A percentile compares a stretch with the other conserved stretches of the same genome.
Conservation (phyloP, 2,888 invertebrate genomes). For the Euspilapteryx auroguttella region DNA sequence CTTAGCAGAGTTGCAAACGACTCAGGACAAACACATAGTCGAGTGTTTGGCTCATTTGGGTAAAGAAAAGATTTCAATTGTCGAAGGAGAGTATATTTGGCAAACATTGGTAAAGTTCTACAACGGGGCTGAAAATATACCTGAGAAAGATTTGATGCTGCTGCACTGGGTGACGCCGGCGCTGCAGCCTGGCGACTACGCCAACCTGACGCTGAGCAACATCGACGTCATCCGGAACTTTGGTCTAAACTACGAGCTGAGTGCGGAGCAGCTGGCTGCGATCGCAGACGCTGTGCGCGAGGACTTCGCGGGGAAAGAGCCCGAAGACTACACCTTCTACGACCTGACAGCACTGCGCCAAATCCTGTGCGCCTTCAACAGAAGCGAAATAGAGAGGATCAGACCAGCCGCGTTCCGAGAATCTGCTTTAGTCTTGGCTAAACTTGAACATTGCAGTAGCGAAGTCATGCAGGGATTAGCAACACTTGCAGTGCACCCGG, state of each 20-base stretch:
- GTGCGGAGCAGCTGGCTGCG: constrained; percentile 31
- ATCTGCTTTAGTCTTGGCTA: constrained; percentile 40
- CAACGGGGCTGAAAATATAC: constrained; percentile 30
- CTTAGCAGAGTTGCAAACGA: constrained; percentile 17
- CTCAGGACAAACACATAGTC: constrained; percentile 24
- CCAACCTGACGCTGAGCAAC: constrained; percentile 48
- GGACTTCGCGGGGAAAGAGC: constrained; percentile 54
- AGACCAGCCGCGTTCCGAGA: constrained; percentile 55
- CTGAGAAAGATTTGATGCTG: constrained; percentile 30
- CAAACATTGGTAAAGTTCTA: constrained; percentile 21
- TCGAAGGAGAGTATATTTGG: constrained; percentile 37
- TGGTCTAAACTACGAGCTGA: constrained; percentile 46
- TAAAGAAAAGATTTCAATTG: constrained; percentile 17
- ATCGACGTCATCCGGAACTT: constrained; percentile 59
- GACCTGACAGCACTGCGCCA: constrained; percentile 55
- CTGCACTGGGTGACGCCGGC: constrained; percentile 51
- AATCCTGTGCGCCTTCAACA: constrained; percentile 60
- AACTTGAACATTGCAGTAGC: constrained; percentile 35
- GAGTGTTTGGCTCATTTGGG: constrained; percentile 34
- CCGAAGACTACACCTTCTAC: constrained; percentile 57
- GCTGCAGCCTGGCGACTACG: constrained; percentile 43
- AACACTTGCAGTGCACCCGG: constrained; percentile 28
- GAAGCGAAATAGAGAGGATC: constrained; percentile 48
- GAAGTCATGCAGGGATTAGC: constrained; percentile 47
- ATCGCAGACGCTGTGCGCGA: constrained; percentile 50